Evolutionary conservation across 2,888 invertebrate species (phyloP).

Genomic region (Meliscaeva auricollis): DNA sequence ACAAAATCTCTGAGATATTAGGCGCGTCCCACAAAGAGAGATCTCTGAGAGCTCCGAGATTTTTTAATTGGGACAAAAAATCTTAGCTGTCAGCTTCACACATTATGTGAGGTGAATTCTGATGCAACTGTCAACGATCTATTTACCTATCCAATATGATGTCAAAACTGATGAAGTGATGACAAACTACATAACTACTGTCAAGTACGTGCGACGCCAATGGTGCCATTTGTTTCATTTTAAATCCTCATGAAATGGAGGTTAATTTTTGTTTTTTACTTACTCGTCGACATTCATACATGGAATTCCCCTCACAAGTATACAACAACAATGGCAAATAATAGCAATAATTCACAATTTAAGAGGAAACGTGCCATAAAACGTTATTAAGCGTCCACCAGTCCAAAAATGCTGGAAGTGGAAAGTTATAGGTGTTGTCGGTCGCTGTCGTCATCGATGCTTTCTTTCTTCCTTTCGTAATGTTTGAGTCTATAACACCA

Average conservation of each 20-base stretch:
- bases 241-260: constrained; percentile 6
- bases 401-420: neutral
- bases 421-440: constrained; percentile 37
- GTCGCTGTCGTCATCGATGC: constrained; percentile 60
- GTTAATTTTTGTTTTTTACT: constrained; percentile 68
- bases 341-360: constrained; percentile 61
- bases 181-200: neutral
- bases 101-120: too few relatives aligned
- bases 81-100: too few relatives aligned
- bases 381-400: constrained; percentile 60
- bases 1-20: too few relatives aligned
- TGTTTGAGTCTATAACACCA: neutral
- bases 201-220: neutral
- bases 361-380: constrained; percentile 69
- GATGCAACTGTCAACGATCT: too few relatives aligned
- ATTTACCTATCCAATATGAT: too few relatives aligned
- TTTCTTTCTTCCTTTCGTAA: constrained; percentile 33
- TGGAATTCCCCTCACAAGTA: constrained; percentile 23
- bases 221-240: neutral
- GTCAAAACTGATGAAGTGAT: too few relatives aligned
- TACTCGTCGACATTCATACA: constrained; percentile 35
- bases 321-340: constrained; percentile 30
- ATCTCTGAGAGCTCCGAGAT: too few relatives aligned
- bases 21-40: too few relatives aligned
- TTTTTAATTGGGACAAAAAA: too few relatives aligned